Evolutionary conservation across 1,140 invertebrate genomes (phyloP).

Genomic region (Eulimnadia texana): DNA sequence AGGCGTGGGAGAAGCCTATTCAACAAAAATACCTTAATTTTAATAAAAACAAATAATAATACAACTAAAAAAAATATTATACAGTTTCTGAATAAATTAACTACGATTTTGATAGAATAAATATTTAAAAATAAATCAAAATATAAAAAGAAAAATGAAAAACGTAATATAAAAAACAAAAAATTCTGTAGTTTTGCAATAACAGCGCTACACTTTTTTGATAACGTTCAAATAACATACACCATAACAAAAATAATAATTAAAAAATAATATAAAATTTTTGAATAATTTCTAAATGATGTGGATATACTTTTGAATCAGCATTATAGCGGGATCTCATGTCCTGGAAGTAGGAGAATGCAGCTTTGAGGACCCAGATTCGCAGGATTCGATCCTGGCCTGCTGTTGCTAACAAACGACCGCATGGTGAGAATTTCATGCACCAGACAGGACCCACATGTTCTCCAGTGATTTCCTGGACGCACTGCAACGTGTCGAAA

Average conservation of each 20-base stretch:
- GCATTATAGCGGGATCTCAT: slow-evolving; percentile 86
- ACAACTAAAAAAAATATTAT: background rate
- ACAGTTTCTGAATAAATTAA: background rate
- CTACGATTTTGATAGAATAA: too few species aligned
- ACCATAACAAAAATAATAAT: too few species aligned
- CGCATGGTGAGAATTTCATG: slow-evolving; percentile 95
- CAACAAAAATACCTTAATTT: background rate
- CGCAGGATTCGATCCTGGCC: slow-evolving; percentile 86
- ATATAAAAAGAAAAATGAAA: too few species aligned
- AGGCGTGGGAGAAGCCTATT: slow-evolving; percentile 61
- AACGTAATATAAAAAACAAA: too few species aligned
- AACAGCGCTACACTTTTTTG: too few species aligned
- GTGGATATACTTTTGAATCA: slow-evolving; percentile 31
- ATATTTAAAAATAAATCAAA: too few species aligned
- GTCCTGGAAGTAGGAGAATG: slow-evolving; percentile 80
- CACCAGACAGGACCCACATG: slow-evolving; percentile 92
- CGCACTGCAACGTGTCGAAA: slow-evolving; percentile 61
- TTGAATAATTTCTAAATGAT: too few species aligned
- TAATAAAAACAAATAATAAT: background rate
- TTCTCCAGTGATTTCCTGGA: slow-evolving; percentile 60
- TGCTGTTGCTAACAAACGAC: slow-evolving; percentile 80
- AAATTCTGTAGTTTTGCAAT: too few species aligned
- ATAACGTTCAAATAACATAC: too few species aligned
- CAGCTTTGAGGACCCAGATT: slow-evolving; percentile 83
- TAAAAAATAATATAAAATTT: too few species aligned